Base-by-base conservation (phyloP, 1,140 invertebrate genomes). In the Drosophila eugracilis region DNA sequence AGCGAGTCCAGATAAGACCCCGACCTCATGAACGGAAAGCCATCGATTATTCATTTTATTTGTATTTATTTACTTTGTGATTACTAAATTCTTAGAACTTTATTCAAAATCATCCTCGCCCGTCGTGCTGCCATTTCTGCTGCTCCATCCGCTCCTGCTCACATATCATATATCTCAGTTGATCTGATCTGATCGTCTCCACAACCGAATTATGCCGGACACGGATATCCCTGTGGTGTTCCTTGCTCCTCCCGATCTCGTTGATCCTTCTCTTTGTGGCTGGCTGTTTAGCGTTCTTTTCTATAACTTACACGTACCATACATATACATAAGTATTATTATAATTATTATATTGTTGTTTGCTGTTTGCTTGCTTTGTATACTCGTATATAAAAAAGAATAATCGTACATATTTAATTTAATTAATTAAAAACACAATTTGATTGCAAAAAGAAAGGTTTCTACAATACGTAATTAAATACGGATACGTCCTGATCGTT, bases 381-480 rank as follows among this genome's bases (percentile, higher is more conserved):
- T 89, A 89, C 78, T 89, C 71, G 84, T 83, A 83, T 89, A 89
- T 89, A 89, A 84, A 86, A 86, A 88, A 86, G 79, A 84, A 88
- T 88, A 81, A 86, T 86, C 76, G 76, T 86, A 85, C 67, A 71
- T 71, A 75, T 75, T 85, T 75, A 85, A 80, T 79, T 83, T 79
- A 84, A 85, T 84, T 78, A 85, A 86, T 85, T 86, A 85, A 75
- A 89, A 89, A 90, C 83, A 90, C 89, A 90, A 90, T 90, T 90
- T 90, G 83, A 90, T 90, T 90, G 89, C 89, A 88, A 73, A 63
- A 89, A 89, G 83, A 59, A 75, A 76, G 41, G 60, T 89, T 80
- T 88, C 85, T 89, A 91, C 89, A 91, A 89, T 77, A 91, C 89
- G 81, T 91, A 91, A 90, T 91, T 91, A 90, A 91, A 91, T 83